phyloP scores from a whole-genome alignment of 1,140 invertebrate genomes.

The Teleogryllus occipitalis region DNA sequence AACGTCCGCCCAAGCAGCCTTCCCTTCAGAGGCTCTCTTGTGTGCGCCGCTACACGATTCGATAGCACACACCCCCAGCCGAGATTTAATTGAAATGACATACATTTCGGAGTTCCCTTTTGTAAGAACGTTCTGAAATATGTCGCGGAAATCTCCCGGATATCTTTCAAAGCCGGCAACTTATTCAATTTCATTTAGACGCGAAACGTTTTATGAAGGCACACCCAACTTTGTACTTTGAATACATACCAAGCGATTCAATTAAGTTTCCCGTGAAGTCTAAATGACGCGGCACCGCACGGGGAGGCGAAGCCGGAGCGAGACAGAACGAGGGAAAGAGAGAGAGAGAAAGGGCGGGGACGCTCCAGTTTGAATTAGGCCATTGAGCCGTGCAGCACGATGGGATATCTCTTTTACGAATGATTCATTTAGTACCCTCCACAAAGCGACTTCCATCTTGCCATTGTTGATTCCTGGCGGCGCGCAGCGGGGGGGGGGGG shows the following conservation, averaged over 20 bases:
- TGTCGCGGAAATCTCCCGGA: neutral
- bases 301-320: neutral
- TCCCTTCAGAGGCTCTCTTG: neutral
- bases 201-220: neutral
- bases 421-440: neutral
- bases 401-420: slow-evolving; percentile 4
- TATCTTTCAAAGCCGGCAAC: neutral
- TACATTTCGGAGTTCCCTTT: neutral
- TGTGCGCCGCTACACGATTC: neutral
- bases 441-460: neutral
- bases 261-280: neutral
- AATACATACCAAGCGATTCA: slow-evolving; percentile 1
- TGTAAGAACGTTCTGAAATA: neutral
- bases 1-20: neutral
- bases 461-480: neutral
- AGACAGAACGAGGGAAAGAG: neutral
- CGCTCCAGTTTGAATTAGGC: neutral
- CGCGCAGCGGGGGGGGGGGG: no score
- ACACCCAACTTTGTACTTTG: neutral
- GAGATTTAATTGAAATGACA: neutral
- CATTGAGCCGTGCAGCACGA: neutral
- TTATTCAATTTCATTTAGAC: slow-evolving; percentile 6
- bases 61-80: no score
- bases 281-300: neutral
- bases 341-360: neutral